A percentile compares a stretch with the other conserved stretches of the same genome.
Conservation (phyloP, 2,113 vertebrate genomes). For the Cervus canadensis region DNA sequence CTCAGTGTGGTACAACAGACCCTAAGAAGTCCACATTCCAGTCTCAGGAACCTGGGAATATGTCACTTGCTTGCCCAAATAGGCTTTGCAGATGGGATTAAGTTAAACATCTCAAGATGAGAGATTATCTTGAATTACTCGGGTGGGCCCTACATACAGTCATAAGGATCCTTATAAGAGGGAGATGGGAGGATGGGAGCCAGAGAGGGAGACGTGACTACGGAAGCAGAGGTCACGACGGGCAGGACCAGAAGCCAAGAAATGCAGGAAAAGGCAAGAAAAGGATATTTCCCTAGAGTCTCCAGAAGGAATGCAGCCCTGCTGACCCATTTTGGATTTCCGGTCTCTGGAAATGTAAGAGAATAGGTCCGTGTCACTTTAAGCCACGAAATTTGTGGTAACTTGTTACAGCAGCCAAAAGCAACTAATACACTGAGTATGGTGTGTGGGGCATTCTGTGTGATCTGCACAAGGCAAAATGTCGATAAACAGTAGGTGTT, state of each 20-base stretch:
- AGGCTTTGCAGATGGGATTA: not conserved
- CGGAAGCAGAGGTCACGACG: not conserved
- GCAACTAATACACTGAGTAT: not conserved
- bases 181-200: not conserved
- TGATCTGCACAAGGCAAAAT: not conserved
- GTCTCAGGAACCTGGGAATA: not conserved
- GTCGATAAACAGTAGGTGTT: not conserved
- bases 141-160: not conserved
- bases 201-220: not conserved
- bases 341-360: not conserved
- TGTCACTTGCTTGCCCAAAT: not conserved
- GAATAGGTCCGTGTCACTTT: not conserved
- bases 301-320: not conserved
- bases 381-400: not conserved
- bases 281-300: not conserved
- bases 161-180: not conserved
- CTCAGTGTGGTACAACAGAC: not conserved
- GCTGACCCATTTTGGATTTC: not conserved
- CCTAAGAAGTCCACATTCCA: not conserved
- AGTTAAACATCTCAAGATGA: not conserved
- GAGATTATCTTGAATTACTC: not conserved
- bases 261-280: not conserved
- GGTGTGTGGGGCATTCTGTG: not conserved
- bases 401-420: not conserved
- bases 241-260: not conserved